Percentiles rank a stretch among this genome's conserved stretches.
Conservation (phyloP, 2,113 vertebrate species). For the Lophotis ruficrista region DNA sequence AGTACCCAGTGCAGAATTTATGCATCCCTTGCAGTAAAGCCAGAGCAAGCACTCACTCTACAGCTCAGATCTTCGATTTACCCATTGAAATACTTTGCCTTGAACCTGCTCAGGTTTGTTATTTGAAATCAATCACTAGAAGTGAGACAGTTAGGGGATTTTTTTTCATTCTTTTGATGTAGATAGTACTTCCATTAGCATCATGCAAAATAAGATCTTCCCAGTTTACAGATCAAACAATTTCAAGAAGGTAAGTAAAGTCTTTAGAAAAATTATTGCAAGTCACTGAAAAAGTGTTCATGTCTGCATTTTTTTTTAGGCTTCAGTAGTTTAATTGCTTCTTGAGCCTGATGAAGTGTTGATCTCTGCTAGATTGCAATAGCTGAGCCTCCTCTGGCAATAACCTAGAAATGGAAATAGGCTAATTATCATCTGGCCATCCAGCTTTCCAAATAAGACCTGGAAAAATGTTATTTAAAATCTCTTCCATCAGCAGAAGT, state of each 20-base stretch:
- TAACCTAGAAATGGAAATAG: slow-evolving; percentile 7
- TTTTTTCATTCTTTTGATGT: background rate
- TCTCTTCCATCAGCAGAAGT: background rate
- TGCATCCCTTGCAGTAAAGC: background rate
- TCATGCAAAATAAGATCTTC: background rate
- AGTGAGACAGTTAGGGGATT: background rate
- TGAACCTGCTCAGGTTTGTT: background rate
- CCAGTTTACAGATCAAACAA: background rate
- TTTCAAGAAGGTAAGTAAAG: background rate
- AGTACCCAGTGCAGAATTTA: background rate
- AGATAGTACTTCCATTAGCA: background rate
- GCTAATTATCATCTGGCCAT: background rate
- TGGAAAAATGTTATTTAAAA: slow-evolving; percentile 8
- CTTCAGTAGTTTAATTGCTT: slow-evolving; percentile 7
- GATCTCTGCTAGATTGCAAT: background rate
- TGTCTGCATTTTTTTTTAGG: background rate
- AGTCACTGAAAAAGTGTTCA: background rate
- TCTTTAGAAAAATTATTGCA: background rate
- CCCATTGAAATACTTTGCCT: background rate
- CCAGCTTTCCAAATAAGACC: slow-evolving; percentile 4
- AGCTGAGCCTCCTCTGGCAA: background rate
- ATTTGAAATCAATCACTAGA: background rate
- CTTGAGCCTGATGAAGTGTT: slow-evolving; percentile 7
- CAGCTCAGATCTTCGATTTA: background rate
- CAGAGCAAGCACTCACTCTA: background rate